Percentiles rank a stretch among this genome's conserved stretches.
These are phyloP conservation scores for Lophius piscatorius DNA, from an alignment of 2,113 vertebrate species.

Conservation along the genomic window DNA sequence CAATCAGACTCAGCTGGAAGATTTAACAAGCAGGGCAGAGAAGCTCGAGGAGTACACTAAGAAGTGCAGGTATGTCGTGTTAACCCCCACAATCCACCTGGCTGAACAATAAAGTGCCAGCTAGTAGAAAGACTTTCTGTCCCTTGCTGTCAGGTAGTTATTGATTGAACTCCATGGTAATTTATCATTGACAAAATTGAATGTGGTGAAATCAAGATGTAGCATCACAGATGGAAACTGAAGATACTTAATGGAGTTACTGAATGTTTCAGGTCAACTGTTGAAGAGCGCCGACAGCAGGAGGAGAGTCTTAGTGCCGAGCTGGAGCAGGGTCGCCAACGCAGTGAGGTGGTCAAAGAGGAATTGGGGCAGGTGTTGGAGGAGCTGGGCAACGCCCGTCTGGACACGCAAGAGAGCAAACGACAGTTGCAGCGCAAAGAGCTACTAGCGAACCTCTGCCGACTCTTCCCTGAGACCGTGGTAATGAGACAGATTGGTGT, in stretches of 20 bases:
- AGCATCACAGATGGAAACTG: neutral
- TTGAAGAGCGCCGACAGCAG: conserved; percentile 80
- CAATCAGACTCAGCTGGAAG: conserved; percentile 82
- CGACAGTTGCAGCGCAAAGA: conserved; percentile 86
- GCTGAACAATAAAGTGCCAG: neutral
- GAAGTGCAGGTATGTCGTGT: conserved; percentile 82
- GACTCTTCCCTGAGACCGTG: conserved; percentile 87
- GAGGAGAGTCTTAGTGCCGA: conserved; percentile 80
- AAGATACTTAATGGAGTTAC: neutral
- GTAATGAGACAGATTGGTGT: conserved; percentile 74
- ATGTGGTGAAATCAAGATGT: neutral
- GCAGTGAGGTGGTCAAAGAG: conserved; percentile 82
- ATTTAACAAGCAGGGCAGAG: conserved; percentile 81
- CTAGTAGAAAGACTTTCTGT: neutral
- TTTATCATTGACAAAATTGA: too few species aligned
- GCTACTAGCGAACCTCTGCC: conserved; percentile 84
- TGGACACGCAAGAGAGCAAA: conserved; percentile 88
- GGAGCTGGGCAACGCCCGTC: conserved; percentile 85
- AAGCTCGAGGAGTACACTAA: conserved; percentile 89
- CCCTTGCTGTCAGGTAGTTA: neutral
- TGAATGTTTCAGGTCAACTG: conserved; percentile 70
- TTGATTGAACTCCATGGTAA: neutral
- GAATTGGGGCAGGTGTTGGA: conserved; percentile 80
- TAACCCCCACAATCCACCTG: neutral
- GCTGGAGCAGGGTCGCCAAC: conserved; percentile 74